Evolutionary conservation across 2,888 invertebrate genomes (phyloP).

Genomic region (Liopterus haemorrhoidalis): DNA sequence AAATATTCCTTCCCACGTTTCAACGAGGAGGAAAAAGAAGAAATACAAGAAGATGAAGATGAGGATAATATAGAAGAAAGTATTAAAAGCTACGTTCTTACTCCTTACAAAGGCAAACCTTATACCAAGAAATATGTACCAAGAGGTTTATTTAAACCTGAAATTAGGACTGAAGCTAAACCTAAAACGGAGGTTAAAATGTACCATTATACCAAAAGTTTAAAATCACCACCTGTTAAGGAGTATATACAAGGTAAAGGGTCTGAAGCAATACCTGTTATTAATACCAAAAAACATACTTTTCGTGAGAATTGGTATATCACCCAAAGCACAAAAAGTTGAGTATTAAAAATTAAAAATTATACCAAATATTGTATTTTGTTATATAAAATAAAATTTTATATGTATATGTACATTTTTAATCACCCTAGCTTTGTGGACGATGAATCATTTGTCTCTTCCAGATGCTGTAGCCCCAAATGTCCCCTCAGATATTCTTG

Average conservation of each 20-base stretch:
- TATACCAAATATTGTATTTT: conserved; percentile 11
- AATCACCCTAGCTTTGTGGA: no score
- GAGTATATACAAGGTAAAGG: conserved; percentile 28
- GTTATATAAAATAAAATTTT: conserved; percentile 17
- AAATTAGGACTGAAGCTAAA: conserved; percentile 3
- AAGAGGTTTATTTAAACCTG: no score
- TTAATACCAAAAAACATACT: no score
- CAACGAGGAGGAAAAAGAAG: conserved; percentile 14
- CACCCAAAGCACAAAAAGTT: no score
- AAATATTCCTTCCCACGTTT: no score
- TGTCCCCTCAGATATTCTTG: no score
- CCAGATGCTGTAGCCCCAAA: conserved; percentile 7
- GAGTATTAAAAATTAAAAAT: no score
- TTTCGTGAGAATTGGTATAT: conserved; percentile 35
- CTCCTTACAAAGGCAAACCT: no score
- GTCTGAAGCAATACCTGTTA: conserved; percentile 31
- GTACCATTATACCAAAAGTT: conserved; percentile 23
- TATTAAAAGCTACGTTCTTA: no score
- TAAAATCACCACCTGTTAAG: conserved; percentile 17
- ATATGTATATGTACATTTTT: no score
- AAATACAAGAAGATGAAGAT: conserved; percentile 23
- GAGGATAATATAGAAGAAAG: conserved; percentile 18
- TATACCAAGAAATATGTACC: no score
- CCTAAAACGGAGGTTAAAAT: conserved; percentile 24
- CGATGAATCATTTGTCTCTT: not conserved